A percentile compares a stretch with the other conserved stretches of the same genome.
Evolutionary conservation across 2,113 vertebrate species (phyloP).

Genomic region (Pholis gunnellus): DNA sequence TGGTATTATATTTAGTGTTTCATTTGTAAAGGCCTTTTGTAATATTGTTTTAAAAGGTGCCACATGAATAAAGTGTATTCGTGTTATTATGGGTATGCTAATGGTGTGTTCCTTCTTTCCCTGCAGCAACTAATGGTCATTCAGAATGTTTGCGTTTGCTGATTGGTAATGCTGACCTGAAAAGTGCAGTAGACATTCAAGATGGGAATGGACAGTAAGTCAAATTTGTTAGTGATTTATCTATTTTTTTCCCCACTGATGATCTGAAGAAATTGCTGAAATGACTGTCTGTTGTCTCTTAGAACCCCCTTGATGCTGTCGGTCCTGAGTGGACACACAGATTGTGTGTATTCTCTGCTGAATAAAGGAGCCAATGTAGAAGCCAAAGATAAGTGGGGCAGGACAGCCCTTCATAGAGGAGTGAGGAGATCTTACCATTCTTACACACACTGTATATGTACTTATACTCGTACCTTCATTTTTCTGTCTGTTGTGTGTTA

Average conservation of each 20-base stretch:
- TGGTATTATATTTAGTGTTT: not conserved
- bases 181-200: constrained; percentile 94
- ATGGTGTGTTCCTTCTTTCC: not conserved
- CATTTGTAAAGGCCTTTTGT: not conserved
- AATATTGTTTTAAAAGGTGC: not conserved
- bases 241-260: not conserved
- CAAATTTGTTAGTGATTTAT: not conserved
- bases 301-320: constrained; percentile 98
- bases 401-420: constrained; percentile 95
- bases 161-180: constrained; percentile 95
- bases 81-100: not conserved
- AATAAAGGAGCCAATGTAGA: constrained; percentile 96
- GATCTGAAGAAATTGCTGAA: constrained; percentile 12
- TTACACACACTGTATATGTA: not conserved
- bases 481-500: not conserved
- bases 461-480: not conserved
- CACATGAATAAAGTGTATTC: not conserved
- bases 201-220: constrained; percentile 98
- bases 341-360: constrained; percentile 96
- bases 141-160: constrained; percentile 96
- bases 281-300: constrained; percentile 25
- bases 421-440: constrained; percentile 80
- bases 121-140: constrained; percentile 95
- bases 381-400: constrained; percentile 98
- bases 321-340: constrained; percentile 96